phyloP scores from a whole-genome alignment of 2,113 vertebrate genomes.

The Climacteris rufus region DNA sequence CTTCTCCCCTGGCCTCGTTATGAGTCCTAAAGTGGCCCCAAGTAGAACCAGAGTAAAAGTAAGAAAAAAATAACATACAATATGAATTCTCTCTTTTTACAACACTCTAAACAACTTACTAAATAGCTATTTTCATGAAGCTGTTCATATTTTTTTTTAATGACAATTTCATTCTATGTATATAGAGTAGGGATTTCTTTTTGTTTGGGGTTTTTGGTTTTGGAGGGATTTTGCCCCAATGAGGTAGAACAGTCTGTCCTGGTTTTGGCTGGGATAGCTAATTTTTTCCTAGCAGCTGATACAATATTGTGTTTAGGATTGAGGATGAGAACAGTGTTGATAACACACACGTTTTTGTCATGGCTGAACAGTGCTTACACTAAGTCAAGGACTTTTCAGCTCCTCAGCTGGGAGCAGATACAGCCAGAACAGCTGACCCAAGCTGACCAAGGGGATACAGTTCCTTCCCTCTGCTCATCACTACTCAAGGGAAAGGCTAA shows the following conservation, averaged over 20 bases:
- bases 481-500: neutral
- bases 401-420: neutral
- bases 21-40: neutral
- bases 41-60: neutral
- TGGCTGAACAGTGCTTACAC: neutral
- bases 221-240: rapidly evolving
- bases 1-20: neutral
- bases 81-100: neutral
- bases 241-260: neutral
- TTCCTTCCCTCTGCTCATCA: neutral
- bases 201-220: neutral
- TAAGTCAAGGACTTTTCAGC: neutral
- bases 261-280: neutral
- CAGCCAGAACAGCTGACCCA: neutral
- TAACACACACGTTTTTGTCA: neutral
- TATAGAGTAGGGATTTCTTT: neutral
- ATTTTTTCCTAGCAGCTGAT: neutral
- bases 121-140: neutral
- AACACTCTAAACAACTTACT: neutral
- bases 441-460: too few relatives aligned
- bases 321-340: neutral
- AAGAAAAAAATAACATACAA: neutral
- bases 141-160: neutral
- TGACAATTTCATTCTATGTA: neutral
- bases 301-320: neutral